A percentile compares a stretch with the other conserved stretches of the same genome.
phyloP scores from a whole-genome alignment of 2,888 invertebrate species.

The Orthosia cruda region DNA sequence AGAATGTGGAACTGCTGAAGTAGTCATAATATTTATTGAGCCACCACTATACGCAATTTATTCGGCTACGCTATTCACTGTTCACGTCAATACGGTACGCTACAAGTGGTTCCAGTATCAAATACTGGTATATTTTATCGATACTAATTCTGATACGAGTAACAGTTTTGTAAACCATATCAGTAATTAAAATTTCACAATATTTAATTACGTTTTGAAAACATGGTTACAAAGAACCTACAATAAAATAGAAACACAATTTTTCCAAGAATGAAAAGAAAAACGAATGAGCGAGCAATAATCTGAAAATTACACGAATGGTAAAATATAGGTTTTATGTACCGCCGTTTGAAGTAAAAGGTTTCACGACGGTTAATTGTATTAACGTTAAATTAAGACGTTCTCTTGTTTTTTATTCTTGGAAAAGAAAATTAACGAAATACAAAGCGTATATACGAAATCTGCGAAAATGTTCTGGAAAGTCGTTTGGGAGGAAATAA shows the following conservation, averaged over 20 bases:
- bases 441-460: neutral
- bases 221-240: neutral
- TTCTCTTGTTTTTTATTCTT: neutral
- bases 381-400: conserved; percentile 3
- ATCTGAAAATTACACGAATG: conserved; percentile 12
- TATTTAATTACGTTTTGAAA: too few relatives aligned
- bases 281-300: conserved; percentile 7
- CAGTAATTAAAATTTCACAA: too few relatives aligned
- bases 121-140: conserved; percentile 37
- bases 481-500: conserved; percentile 19
- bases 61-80: conserved; percentile 42
- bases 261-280: neutral
- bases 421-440: conserved; percentile 22
- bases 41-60: conserved; percentile 48
- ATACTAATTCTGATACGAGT: conserved; percentile 18
- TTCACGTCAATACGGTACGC: conserved; percentile 32
- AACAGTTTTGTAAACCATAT: neutral
- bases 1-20: conserved; percentile 28
- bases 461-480: conserved; percentile 16
- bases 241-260: neutral
- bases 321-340: neutral
- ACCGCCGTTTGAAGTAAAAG: conserved; percentile 11
- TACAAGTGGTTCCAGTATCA: conserved; percentile 49
- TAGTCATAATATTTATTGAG: conserved; percentile 59
- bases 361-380: conserved; percentile 8